Evolutionary conservation across 2,888 invertebrate genomes (phyloP).

Genomic region (Acanthosepion esculentum): DNA sequence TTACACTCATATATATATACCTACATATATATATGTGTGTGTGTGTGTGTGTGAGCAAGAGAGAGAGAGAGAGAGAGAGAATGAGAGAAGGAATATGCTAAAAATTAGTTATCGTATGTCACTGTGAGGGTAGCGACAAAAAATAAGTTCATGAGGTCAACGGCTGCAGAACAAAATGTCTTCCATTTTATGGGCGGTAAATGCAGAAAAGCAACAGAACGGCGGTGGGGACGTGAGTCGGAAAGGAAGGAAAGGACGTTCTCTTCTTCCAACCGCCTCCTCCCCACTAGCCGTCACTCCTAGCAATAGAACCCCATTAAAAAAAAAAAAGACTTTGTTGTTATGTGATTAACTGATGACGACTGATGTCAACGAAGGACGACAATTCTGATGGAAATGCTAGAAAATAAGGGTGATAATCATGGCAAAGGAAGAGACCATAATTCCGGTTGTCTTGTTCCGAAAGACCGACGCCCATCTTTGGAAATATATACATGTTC

Average conservation of each 20-base stretch:
- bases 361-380: not conserved
- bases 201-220: no score
- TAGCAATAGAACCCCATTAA: not conserved
- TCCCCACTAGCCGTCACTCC: not conserved
- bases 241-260: not conserved
- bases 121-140: no score
- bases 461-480: not conserved
- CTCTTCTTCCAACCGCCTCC: not conserved
- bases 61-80: no score
- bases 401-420: not conserved
- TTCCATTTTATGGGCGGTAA: no score
- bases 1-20: no score
- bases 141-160: no score
- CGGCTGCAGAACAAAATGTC: no score
- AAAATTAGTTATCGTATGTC: no score
- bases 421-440: not conserved
- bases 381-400: not conserved
- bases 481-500: not conserved
- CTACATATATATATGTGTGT: no score
- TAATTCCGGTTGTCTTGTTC: not conserved
- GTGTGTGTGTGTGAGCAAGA: no score
- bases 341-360: not conserved
- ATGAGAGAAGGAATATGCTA: no score
- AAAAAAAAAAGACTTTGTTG: not conserved
- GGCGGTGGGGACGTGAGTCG: not conserved